A percentile compares a stretch with the other conserved stretches of the same genome.
Conservation (phyloP, 2,888 invertebrate genomes). For the Drosophila flavopinicola region DNA sequence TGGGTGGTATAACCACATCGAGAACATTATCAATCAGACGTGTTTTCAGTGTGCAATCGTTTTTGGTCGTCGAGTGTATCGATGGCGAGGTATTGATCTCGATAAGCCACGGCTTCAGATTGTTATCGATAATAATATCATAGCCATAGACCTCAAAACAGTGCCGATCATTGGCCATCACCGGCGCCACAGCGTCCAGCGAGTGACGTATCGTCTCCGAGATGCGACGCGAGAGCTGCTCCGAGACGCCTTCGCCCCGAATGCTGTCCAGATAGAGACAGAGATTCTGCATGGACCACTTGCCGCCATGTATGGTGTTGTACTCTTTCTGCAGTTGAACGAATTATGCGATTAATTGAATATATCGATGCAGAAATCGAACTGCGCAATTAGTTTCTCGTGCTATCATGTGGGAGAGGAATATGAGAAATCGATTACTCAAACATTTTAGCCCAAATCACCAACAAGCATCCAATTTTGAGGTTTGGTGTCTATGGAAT, state of each 20-base stretch:
- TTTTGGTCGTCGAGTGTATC: constrained; percentile 96
- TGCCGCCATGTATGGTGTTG: constrained; percentile 96
- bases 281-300: constrained; percentile 96
- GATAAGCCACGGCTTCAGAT: constrained; percentile 96
- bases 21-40: constrained; percentile 97
- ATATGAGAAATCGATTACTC: too few relatives aligned
- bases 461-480: too few relatives aligned
- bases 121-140: constrained; percentile 97
- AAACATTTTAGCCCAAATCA: too few relatives aligned
- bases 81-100: constrained; percentile 98
- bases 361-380: too few relatives aligned
- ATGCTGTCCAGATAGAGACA: constrained; percentile 95
- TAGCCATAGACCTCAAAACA: constrained; percentile 93
- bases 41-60: constrained; percentile 96
- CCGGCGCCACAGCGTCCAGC: constrained; percentile 94
- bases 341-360: background rate
- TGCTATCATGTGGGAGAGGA: too few relatives aligned
- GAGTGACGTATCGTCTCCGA: constrained; percentile 96
- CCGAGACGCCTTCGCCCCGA: constrained; percentile 93
- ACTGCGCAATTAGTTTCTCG: too few relatives aligned
- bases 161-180: constrained; percentile 95
- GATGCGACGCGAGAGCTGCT: constrained; percentile 94
- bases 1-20: constrained; percentile 94
- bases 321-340: constrained; percentile 88
- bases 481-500: too few relatives aligned